phyloP scores from a whole-genome alignment of 2,797 vertebrate species.

The Chelmon rostratus region DNA sequence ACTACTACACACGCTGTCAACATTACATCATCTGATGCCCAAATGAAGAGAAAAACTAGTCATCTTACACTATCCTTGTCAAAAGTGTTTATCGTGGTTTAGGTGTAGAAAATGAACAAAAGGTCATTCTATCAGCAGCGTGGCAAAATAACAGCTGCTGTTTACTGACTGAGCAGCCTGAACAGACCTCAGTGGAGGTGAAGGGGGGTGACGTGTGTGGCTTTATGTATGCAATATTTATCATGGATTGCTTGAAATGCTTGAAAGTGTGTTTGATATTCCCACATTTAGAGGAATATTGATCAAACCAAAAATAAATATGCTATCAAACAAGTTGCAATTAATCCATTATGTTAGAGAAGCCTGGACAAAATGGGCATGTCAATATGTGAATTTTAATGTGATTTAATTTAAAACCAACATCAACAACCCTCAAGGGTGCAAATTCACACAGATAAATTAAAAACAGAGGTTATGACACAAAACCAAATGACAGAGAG shows the following conservation, averaged over 20 bases:
- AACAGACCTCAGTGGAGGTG: not conserved
- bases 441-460: not conserved
- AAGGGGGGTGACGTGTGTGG: not conserved
- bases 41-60: no score
- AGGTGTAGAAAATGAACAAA: slow-evolving; percentile 25
- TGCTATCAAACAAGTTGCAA: slow-evolving; percentile 13
- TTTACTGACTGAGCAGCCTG: not conserved
- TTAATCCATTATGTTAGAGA: slow-evolving; percentile 6
- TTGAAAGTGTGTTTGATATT: not conserved
- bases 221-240: not conserved
- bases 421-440: not conserved
- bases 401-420: slow-evolving; percentile 18
- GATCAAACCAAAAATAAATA: slow-evolving; percentile 30
- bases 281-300: not conserved
- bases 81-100: no score
- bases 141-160: not conserved
- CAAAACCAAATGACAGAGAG: not conserved
- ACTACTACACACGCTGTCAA: no score
- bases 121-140: slow-evolving; percentile 2
- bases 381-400: slow-evolving; percentile 22
- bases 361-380: not conserved
- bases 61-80: no score
- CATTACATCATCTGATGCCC: no score
- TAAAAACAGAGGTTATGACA: not conserved
- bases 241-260: not conserved